These are phyloP conservation scores for Calliscelio sp. DNA, from an alignment of 2,888 invertebrate genomes.

Conservation along the genomic window DNA sequence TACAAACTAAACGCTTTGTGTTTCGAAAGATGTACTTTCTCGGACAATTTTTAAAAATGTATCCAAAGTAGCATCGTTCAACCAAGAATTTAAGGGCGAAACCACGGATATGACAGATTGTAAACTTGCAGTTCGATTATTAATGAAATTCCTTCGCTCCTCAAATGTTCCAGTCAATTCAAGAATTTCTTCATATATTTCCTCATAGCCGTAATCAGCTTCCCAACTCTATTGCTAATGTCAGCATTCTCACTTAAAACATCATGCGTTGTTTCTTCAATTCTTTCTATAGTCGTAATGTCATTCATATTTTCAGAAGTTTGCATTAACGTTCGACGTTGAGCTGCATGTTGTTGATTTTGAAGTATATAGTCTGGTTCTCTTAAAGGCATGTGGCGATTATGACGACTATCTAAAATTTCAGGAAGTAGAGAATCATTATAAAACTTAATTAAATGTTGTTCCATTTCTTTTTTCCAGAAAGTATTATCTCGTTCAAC, in stretches of 20 bases:
- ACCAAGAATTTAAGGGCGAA: neutral
- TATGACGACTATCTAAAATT: slow-evolving; percentile 35
- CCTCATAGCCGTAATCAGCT: too few relatives aligned
- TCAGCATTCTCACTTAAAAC: too few relatives aligned
- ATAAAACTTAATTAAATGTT: neutral
- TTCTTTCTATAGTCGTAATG: too few relatives aligned
- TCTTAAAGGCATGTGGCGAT: slow-evolving; percentile 24
- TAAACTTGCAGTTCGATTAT: too few relatives aligned
- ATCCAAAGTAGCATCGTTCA: slow-evolving; percentile 21
- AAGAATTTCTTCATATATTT: too few relatives aligned
- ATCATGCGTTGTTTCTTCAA: too few relatives aligned
- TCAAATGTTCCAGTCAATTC: too few relatives aligned
- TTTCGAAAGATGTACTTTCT: slow-evolving; percentile 11
- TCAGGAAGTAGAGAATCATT: slow-evolving; percentile 52
- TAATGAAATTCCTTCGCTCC: too few relatives aligned
- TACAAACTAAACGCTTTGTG: slow-evolving; percentile 43
- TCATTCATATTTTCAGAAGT: too few relatives aligned
- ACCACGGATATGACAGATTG: slow-evolving; percentile 7
- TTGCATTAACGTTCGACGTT: too few relatives aligned
- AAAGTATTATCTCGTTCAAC: slow-evolving; percentile 2
- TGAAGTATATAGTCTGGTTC: slow-evolving; percentile 33
- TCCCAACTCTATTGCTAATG: too few relatives aligned
- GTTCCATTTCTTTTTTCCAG: neutral
- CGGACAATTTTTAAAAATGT: slow-evolving; percentile 20
- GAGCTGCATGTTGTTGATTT: too few relatives aligned